Percentiles rank a stretch among this genome's conserved stretches.
These are phyloP conservation scores for Gymnocypris eckloni DNA, from an alignment of 2,797 vertebrate genomes.

Conservation along the genomic window DNA sequence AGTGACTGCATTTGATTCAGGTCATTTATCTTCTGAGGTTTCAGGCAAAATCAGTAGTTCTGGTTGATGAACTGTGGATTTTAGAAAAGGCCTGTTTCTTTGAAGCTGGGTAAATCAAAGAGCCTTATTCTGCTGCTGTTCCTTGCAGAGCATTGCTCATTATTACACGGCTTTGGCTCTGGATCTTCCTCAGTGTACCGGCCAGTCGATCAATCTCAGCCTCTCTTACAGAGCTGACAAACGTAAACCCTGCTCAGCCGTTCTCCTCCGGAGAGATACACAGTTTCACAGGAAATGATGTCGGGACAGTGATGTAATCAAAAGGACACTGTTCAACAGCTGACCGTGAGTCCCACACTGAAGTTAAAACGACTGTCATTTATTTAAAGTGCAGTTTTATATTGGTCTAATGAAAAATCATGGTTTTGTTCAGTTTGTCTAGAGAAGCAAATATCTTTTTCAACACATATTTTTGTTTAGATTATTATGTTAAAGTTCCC, in stretches of 20 bases:
- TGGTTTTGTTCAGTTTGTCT: background rate
- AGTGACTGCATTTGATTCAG: background rate
- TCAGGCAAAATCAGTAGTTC: slow-evolving; percentile 11
- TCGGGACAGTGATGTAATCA: background rate
- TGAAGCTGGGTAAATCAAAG: background rate
- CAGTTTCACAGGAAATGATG: slow-evolving; percentile 10
- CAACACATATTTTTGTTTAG: too few relatives aligned
- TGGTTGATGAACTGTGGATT: background rate
- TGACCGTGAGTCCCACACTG: background rate
- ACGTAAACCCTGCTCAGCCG: background rate
- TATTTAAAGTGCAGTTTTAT: background rate
- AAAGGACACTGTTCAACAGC: background rate
- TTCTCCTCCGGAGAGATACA: background rate
- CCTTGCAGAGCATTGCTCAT: background rate
- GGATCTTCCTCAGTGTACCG: background rate
- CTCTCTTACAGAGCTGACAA: slow-evolving; percentile 12
- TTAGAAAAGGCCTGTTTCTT: background rate
- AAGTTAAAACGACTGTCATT: background rate
- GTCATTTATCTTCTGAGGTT: slow-evolving; percentile 4
- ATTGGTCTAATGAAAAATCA: background rate
- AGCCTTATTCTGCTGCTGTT: background rate
- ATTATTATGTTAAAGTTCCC: background rate
- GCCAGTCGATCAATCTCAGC: slow-evolving; percentile 3
- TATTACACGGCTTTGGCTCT: slow-evolving; percentile 16
- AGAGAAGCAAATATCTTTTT: background rate